phyloP scores from a whole-genome alignment of 2,888 invertebrate genomes.

The Catonia carolina region DNA sequence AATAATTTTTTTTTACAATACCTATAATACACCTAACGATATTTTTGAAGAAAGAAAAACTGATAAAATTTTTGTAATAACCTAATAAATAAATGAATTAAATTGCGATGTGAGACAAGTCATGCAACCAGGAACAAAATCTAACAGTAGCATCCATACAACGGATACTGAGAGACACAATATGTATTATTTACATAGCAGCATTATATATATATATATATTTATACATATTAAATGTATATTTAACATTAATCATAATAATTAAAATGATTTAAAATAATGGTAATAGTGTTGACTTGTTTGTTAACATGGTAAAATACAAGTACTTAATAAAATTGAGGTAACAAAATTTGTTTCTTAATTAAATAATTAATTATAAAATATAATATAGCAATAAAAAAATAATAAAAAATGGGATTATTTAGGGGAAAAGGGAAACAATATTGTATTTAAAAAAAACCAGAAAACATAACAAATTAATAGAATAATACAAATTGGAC shows the following conservation, averaged over 20 bases:
- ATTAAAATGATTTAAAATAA: too few species aligned
- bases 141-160: slow-evolving; percentile 23
- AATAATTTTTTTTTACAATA: too few species aligned
- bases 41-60: too few species aligned
- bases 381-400: too few species aligned
- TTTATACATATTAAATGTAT: too few species aligned
- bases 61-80: too few species aligned
- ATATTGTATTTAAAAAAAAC: too few species aligned
- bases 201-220: slow-evolving; percentile 15
- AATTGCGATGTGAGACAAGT: slow-evolving; percentile 11
- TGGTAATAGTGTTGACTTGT: slow-evolving; percentile 33
- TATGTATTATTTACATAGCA: slow-evolving; percentile 21
- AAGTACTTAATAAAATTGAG: slow-evolving; percentile 33
- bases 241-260: slow-evolving; percentile 20
- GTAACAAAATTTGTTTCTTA: slow-evolving; percentile 34
- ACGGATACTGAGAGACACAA: slow-evolving; percentile 24
- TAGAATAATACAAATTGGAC: too few species aligned
- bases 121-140: slow-evolving; percentile 24
- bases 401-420: too few species aligned
- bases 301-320: slow-evolving; percentile 33
- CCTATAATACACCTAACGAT: too few species aligned
- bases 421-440: too few species aligned
- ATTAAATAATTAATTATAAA: slow-evolving; percentile 24
- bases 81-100: neutral
- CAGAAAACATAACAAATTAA: too few species aligned